A percentile compares a stretch with the other conserved stretches of the same genome.
Conservation (phyloP, 2,113 vertebrate species). For the Cheirogaleus medius region DNA sequence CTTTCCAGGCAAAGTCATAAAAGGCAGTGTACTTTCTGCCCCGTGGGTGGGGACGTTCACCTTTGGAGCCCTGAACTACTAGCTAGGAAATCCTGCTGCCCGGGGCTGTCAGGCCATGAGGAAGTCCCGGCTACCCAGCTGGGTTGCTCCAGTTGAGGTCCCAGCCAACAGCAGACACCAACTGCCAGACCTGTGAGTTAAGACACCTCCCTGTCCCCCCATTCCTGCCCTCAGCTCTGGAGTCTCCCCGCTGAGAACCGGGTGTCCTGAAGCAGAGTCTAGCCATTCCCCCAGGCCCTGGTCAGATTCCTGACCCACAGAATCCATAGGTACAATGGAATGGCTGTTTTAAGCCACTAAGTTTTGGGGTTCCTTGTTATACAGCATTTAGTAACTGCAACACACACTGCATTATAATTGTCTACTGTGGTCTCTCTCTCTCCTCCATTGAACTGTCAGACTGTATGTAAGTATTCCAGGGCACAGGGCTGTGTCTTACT, state of each 20-base stretch:
- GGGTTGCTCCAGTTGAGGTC: neutral
- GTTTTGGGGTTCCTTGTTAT: neutral
- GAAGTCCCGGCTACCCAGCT: fast-evolving
- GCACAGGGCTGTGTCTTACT: too few relatives aligned
- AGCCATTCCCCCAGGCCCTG: neutral
- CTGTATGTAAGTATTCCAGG: neutral
- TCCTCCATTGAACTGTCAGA: too few relatives aligned
- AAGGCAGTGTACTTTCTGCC: too few relatives aligned
- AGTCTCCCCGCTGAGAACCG: neutral
- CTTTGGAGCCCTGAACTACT: neutral
- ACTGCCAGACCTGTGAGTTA: neutral
- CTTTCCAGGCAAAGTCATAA: neutral
- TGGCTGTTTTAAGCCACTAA: neutral
- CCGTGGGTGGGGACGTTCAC: neutral
- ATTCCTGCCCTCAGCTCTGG: neutral
- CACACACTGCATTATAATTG: fast-evolving
- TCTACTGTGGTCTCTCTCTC: neutral
- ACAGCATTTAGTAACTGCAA: neutral
- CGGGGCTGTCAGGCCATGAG: neutral
- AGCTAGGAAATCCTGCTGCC: neutral
- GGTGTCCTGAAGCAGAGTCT: neutral
- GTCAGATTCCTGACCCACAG: neutral
- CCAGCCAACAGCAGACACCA: neutral
- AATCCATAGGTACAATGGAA: neutral
- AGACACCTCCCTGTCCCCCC: neutral